phyloP scores from a whole-genome alignment of 2,888 invertebrate species.

The Chydorus sphaericus region DNA sequence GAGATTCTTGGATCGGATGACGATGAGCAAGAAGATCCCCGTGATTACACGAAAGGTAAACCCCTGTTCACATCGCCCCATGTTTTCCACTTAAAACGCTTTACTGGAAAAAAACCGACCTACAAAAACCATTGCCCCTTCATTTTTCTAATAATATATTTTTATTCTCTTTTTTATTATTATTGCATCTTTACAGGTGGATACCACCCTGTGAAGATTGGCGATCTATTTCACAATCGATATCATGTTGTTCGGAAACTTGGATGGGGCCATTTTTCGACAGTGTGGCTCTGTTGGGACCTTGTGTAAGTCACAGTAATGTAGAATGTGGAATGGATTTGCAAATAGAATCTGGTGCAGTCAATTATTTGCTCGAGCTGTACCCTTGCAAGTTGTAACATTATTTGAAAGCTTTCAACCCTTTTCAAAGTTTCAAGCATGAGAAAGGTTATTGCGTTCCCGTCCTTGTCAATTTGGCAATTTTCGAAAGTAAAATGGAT shows the following conservation, averaged over 20 bases:
- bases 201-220: conserved; percentile 97
- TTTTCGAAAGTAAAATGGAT: not conserved
- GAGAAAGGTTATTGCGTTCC: too few relatives aligned
- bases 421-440: too few relatives aligned
- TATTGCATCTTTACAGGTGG: conserved; percentile 43
- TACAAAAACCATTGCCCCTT: too few relatives aligned
- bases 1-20: conserved; percentile 59
- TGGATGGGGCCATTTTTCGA: conserved; percentile 98
- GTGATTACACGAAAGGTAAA: conserved; percentile 76
- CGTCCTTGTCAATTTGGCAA: not conserved
- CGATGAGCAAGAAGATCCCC: conserved; percentile 94
- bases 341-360: too few relatives aligned
- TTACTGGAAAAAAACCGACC: too few relatives aligned
- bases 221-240: conserved; percentile 78
- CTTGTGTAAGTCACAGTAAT: too few relatives aligned
- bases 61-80: not conserved
- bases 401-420: not conserved
- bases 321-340: too few relatives aligned
- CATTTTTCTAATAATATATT: not conserved
- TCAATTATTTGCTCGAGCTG: too few relatives aligned
- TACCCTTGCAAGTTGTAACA: too few relatives aligned
- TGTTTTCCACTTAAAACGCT: not conserved
- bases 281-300: conserved; percentile 99
- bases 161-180: not conserved
- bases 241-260: conserved; percentile 94